A percentile compares a stretch with the other conserved stretches of the same genome.
phyloP scores from a whole-genome alignment of 2,113 vertebrate species.

The Rhynchopsitta pachyrhyncha region DNA sequence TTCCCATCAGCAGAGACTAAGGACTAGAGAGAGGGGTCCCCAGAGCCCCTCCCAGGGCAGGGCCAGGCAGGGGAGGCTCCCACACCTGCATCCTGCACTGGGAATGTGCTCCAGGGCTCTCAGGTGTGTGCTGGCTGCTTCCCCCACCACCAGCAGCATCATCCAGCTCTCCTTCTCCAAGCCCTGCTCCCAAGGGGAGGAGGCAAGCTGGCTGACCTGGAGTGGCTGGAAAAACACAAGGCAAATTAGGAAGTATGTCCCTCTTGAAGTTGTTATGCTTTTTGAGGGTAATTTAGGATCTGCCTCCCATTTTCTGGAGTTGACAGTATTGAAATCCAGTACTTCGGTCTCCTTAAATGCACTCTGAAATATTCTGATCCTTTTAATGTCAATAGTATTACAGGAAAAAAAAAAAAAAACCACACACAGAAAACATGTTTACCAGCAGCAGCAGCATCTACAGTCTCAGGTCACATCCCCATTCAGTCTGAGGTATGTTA shows the following conservation, averaged over 20 bases:
- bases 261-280: background rate
- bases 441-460: slow-evolving; percentile 6
- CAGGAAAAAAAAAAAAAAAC: background rate
- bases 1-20: background rate
- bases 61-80: background rate
- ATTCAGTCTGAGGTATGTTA: background rate
- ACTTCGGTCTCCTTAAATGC: slow-evolving; percentile 9
- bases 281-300: slow-evolving; percentile 34
- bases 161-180: background rate
- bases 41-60: background rate
- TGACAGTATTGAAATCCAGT: slow-evolving; percentile 42
- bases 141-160: background rate
- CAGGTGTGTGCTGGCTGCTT: background rate
- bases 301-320: slow-evolving; percentile 6
- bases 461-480: slow-evolving; percentile 20
- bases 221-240: background rate
- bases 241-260: background rate
- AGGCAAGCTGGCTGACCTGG: background rate
- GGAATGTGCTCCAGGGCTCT: slow-evolving; percentile 51
- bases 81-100: slow-evolving; percentile 6
- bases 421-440: slow-evolving; percentile 35
- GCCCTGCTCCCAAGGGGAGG: background rate
- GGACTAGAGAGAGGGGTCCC: background rate
- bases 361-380: slow-evolving; percentile 41
- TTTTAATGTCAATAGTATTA: slow-evolving; percentile 31